These are phyloP conservation scores for Amphilophus citrinellus DNA, from an alignment of 2,113 vertebrate genomes.

Conservation along the genomic window DNA sequence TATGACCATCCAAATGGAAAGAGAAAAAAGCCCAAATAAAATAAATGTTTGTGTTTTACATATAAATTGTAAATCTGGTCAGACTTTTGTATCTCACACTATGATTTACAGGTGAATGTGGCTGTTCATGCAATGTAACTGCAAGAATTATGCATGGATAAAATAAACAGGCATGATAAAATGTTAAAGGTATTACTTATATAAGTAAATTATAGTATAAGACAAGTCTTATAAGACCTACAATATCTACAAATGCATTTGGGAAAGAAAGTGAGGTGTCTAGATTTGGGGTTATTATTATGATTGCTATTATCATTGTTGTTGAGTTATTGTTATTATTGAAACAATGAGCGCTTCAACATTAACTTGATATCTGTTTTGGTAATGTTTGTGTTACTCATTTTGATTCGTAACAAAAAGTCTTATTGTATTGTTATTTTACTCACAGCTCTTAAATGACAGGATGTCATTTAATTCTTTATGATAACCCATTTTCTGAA, in stretches of 20 bases:
- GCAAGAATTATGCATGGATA: neutral
- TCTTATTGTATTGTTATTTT: neutral
- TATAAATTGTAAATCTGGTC: neutral
- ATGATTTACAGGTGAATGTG: neutral
- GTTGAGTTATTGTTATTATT: neutral
- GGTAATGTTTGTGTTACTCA: neutral
- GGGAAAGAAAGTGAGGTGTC: accelerated
- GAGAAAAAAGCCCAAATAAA: neutral
- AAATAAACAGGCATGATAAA: accelerated
- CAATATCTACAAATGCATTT: neutral
- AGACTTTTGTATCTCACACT: neutral
- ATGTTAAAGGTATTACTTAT: neutral
- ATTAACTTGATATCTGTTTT: neutral
- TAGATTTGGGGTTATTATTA: neutral
- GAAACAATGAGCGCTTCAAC: neutral
- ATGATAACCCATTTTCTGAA: neutral
- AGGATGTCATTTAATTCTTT: neutral
- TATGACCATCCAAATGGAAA: neutral
- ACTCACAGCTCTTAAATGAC: neutral
- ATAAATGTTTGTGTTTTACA: neutral
- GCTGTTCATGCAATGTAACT: neutral
- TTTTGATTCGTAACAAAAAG: neutral
- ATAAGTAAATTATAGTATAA: neutral
- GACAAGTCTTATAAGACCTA: neutral
- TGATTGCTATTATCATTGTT: no score